Evolutionary conservation across 2,888 invertebrate species (phyloP), one percentile per base, ranked within the genome.

Genomic region (Cancer borealis): DNA sequence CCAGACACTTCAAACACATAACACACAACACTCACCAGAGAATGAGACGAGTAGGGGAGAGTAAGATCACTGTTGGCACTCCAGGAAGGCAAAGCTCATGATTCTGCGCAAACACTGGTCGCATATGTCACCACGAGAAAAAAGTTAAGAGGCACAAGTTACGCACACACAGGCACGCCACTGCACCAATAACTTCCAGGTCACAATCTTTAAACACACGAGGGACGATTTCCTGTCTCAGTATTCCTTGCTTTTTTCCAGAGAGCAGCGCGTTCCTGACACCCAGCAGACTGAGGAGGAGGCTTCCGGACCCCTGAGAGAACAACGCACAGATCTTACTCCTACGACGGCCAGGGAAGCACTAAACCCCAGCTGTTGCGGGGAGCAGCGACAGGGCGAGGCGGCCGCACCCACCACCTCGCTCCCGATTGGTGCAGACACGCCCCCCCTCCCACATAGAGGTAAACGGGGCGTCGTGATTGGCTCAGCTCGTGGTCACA

Each of bases 351-450:
- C 79, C 91, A 91, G 91, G 79, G 91, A 54, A 91, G 66, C 91
- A 91, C 91, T 91, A 91, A n/a, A 46, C 79, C 79, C 79, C 91
- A 91, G 91, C 91, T 91, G 91, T 91, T 91, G 91, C 46, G 91
- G 73, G 79, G 91, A 79, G 91, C 91, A 91, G 73, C 45, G 79
- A 91, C 91, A 79, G 91, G 91, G 79, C 79, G 91, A 91, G 91
- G 47, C 91, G 73, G 66, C 66, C 91, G 66, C 91, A 91, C 91
- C 91, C 91, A 79, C 91, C 91, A 26, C 73, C 91, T 79, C 79
- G 91, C 91, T 91, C 91, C 91, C n/a, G 91, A 91, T 91, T 91
- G 91, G 91, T 79, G 46, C 73, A 91, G 91, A 91, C 91, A 91
- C 91, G 91, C 91, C 91, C 47, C 91, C 91, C 73, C 91, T 91